Evolutionary conservation across 2,888 invertebrate genomes (phyloP).

Genomic region (Muschampia plurimacula): DNA sequence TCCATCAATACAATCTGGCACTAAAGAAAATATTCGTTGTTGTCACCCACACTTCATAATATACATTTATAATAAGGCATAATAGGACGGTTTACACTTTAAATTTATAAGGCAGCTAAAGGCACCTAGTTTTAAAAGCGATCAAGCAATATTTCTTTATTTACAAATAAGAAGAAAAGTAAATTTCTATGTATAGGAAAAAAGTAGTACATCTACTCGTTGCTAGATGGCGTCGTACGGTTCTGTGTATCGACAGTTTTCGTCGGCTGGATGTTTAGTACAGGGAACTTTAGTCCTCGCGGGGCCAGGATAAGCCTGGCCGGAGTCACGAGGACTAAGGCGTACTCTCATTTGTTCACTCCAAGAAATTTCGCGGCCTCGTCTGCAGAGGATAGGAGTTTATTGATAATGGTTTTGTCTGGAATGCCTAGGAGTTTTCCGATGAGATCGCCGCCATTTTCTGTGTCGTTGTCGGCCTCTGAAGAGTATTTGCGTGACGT

Average conservation of each 20-base stretch:
- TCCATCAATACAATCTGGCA: slow-evolving; percentile 62
- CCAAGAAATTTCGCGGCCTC: slow-evolving; percentile 96
- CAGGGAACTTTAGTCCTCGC: slow-evolving; percentile 74
- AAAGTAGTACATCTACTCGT: slow-evolving; percentile 57
- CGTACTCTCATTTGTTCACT: slow-evolving; percentile 89
- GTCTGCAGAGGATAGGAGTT: slow-evolving; percentile 91
- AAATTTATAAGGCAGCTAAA: slow-evolving; percentile 71
- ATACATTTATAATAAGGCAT: slow-evolving; percentile 56
- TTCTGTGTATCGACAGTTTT: slow-evolving; percentile 35
- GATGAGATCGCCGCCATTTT: slow-evolving; percentile 91
- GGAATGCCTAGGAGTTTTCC: slow-evolving; percentile 95
- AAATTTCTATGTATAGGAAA: slow-evolving; percentile 39
- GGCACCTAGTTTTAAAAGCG: slow-evolving; percentile 62
- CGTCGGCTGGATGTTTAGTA: slow-evolving; percentile 48
- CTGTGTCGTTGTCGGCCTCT: slow-evolving; percentile 81
- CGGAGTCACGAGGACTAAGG: slow-evolving; percentile 81
- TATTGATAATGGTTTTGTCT: slow-evolving; percentile 94
- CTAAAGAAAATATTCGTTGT: slow-evolving; percentile 74
- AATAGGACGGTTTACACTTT: slow-evolving; percentile 76
- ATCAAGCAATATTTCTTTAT: slow-evolving; percentile 34
- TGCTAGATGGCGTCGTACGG: slow-evolving; percentile 67
- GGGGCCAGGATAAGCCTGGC: slow-evolving; percentile 78
- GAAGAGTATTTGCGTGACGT: slow-evolving; percentile 80
- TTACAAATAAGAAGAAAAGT: background rate
- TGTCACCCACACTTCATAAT: slow-evolving; percentile 65